Conservation (phyloP, 2,888 invertebrate species). For the Timema cristinae region DNA sequence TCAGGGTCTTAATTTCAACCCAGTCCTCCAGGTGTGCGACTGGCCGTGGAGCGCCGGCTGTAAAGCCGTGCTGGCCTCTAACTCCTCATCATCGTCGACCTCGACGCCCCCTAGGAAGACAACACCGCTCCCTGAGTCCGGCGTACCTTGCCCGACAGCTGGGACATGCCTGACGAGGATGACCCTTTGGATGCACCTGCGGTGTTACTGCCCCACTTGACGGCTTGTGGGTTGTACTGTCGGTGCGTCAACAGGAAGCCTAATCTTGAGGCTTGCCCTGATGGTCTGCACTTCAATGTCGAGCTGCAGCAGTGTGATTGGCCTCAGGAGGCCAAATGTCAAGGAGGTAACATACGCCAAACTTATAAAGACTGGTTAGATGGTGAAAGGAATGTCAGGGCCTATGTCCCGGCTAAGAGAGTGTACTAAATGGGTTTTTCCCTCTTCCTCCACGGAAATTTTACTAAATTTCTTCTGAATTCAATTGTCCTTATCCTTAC, state of each 20-base stretch:
- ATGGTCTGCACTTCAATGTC: conserved; percentile 25
- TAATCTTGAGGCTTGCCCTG: conserved; percentile 16
- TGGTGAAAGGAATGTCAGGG: too few relatives aligned
- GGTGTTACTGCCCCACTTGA: conserved; percentile 19
- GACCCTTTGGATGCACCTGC: background rate
- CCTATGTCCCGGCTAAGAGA: too few relatives aligned
- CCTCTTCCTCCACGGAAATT: too few relatives aligned
- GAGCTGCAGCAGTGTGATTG: conserved; percentile 24
- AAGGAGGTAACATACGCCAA: background rate
- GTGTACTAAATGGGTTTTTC: too few relatives aligned
- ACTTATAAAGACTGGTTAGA: too few relatives aligned
- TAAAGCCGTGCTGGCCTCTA: background rate
- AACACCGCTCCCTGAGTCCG: background rate
- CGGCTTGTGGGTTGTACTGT: conserved; percentile 23
- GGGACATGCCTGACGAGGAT: background rate
- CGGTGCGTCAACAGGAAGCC: conserved; percentile 21
- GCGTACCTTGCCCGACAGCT: background rate
- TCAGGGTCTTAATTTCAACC: conserved; percentile 17
- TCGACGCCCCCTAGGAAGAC: too few relatives aligned
- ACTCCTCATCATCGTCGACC: too few relatives aligned
- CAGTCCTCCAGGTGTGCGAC: conserved; percentile 22
- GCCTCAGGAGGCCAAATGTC: conserved; percentile 11
- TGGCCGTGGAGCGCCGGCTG: conserved; percentile 22
- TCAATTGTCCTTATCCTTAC: too few relatives aligned
- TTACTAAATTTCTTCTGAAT: too few relatives aligned